These are phyloP conservation scores for Pithys albifrons DNA, from an alignment of 2,113 vertebrate species.

Conservation along the genomic window DNA sequence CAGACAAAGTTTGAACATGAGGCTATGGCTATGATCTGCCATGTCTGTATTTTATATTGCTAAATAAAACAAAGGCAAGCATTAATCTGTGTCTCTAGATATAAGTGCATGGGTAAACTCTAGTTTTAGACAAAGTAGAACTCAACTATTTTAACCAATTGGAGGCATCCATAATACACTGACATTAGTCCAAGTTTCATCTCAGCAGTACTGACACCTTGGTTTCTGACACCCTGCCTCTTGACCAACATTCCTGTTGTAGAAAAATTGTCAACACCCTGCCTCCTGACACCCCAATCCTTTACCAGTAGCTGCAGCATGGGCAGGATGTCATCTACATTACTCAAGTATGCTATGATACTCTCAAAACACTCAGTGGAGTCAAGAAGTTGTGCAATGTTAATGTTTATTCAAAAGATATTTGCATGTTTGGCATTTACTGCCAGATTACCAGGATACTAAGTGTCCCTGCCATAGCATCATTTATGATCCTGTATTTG, in stretches of 20 bases:
- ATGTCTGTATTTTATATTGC: neutral
- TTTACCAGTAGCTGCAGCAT: accelerated
- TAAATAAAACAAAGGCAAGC: neutral
- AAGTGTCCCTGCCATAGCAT: neutral
- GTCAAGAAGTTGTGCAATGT: neutral
- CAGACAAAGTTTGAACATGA: neutral
- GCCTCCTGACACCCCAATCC: neutral
- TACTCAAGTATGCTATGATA: neutral
- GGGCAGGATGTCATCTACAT: neutral
- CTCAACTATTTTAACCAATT: neutral
- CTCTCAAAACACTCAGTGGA: neutral
- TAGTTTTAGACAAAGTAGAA: neutral
- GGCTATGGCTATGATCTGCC: neutral
- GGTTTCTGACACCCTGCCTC: neutral
- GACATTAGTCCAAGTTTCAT: neutral
- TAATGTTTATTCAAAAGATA: neutral
- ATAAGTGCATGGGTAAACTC: neutral
- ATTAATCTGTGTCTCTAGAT: neutral
- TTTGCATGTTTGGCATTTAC: neutral
- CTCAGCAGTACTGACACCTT: neutral
- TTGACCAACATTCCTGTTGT: neutral
- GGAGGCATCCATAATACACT: neutral
- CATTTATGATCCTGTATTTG: neutral
- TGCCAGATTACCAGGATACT: neutral
- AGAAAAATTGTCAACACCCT: neutral